Evolutionary conservation across 2,888 invertebrate genomes (phyloP).

Genomic region (Chrysolina americana): DNA sequence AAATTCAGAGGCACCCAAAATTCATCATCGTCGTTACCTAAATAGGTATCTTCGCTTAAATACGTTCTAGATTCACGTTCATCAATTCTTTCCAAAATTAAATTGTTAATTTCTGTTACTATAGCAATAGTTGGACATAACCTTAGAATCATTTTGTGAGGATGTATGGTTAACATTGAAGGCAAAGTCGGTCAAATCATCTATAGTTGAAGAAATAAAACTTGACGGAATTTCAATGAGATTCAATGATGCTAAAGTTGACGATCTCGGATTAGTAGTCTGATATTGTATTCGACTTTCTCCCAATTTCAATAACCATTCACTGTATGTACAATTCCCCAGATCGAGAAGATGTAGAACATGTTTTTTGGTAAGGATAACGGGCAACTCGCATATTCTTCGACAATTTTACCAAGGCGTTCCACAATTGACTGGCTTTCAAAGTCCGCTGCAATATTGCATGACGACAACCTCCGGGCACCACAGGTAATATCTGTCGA

Average conservation of each 20-base stretch:
- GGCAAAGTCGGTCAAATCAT: background rate
- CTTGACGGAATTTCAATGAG: background rate
- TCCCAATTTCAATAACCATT: background rate
- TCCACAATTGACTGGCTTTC: too few relatives aligned
- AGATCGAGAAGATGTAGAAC: background rate
- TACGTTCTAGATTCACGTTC: background rate
- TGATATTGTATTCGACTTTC: too few relatives aligned
- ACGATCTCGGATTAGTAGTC: too few relatives aligned
- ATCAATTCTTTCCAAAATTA: background rate
- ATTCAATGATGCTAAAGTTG: background rate
- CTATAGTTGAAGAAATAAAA: background rate
- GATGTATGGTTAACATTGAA: too few relatives aligned
- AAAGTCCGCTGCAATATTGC: too few relatives aligned
- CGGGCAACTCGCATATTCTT: conserved; percentile 2
- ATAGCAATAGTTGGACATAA: background rate
- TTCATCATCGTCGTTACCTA: too few relatives aligned
- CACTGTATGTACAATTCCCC: background rate
- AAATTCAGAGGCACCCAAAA: too few relatives aligned
- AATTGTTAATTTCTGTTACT: too few relatives aligned
- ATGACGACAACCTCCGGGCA: too few relatives aligned
- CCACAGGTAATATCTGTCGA: too few relatives aligned
- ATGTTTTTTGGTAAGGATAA: background rate
- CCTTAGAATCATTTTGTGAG: background rate
- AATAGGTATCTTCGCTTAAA: too few relatives aligned
- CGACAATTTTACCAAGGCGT: too few relatives aligned